phyloP scores from a whole-genome alignment of 2,797 vertebrate species.

The Zalophus californianus region DNA sequence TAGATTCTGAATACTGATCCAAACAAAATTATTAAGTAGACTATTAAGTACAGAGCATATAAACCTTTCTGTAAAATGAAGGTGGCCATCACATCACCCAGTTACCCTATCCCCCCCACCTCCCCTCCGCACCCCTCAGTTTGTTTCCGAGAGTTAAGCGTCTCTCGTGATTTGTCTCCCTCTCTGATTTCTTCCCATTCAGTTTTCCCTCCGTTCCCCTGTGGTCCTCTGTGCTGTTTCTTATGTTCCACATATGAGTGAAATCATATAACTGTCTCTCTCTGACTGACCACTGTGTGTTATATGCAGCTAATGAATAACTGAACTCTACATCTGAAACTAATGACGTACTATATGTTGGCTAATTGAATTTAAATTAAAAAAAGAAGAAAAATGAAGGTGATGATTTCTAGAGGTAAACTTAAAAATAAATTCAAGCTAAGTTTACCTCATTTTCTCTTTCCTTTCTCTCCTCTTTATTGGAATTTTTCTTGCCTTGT shows the following conservation, averaged over 20 bases:
- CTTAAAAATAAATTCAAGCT: conserved; percentile 14
- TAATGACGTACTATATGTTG: neutral
- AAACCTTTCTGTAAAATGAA: conserved; percentile 31
- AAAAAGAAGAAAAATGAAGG: neutral
- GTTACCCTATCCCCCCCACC: neutral
- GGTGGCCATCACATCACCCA: neutral
- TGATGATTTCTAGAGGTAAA: conserved; percentile 31
- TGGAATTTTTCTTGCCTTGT: conserved; percentile 14
- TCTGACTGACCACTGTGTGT: neutral
- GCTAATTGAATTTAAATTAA: neutral
- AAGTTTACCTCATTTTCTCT: conserved; percentile 20
- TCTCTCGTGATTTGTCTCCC: neutral
- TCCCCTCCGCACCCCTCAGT: neutral
- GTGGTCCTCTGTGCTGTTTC: neutral
- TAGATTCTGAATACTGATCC: neutral
- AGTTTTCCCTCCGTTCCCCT: neutral
- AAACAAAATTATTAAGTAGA: conserved; percentile 45
- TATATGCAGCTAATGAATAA: neutral
- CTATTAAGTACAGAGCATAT: neutral
- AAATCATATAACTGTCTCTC: neutral
- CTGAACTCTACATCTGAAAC: neutral
- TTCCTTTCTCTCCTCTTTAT: neutral
- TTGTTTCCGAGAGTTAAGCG: neutral
- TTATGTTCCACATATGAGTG: neutral
- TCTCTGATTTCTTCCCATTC: neutral